phyloP scores from a whole-genome alignment of 1,140 invertebrate genomes.

The Caenorhabditis briggsae region DNA sequence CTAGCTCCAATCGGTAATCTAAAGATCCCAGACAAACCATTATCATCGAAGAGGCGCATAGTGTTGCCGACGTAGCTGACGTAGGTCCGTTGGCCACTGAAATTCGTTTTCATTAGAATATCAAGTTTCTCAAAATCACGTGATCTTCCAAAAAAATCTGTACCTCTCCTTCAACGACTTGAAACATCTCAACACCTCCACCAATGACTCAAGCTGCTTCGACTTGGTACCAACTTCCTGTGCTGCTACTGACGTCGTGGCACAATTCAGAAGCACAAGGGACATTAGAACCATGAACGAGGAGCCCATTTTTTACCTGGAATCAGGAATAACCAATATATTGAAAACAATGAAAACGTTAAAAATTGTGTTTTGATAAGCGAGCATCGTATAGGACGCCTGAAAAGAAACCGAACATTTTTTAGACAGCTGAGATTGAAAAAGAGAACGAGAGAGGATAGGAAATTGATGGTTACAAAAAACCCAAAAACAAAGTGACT shows the following conservation, averaged over 20 bases:
- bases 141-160: too few species aligned
- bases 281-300: slow-evolving; percentile 23
- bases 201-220: slow-evolving; percentile 12
- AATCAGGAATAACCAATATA: not conserved
- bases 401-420: not conserved
- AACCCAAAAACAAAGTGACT: not conserved
- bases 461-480: not conserved
- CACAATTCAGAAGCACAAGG: not conserved
- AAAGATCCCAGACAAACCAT: not conserved
- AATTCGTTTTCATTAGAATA: not conserved
- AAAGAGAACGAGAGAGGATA: not conserved
- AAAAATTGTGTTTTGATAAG: not conserved
- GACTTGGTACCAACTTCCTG: not conserved
- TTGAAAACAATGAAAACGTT: not conserved
- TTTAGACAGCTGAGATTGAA: not conserved
- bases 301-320: slow-evolving; percentile 49
- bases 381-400: not conserved
- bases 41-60: slow-evolving; percentile 15
- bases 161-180: slow-evolving; percentile 39
- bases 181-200: slow-evolving; percentile 44
- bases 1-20: not conserved
- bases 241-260: not conserved
- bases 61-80: slow-evolving; percentile 18
- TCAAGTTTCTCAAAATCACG: not conserved
- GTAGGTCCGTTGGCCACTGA: slow-evolving; percentile 35